phyloP scores from a whole-genome alignment of 1,140 invertebrate species.

The Drosophila saltans region DNA sequence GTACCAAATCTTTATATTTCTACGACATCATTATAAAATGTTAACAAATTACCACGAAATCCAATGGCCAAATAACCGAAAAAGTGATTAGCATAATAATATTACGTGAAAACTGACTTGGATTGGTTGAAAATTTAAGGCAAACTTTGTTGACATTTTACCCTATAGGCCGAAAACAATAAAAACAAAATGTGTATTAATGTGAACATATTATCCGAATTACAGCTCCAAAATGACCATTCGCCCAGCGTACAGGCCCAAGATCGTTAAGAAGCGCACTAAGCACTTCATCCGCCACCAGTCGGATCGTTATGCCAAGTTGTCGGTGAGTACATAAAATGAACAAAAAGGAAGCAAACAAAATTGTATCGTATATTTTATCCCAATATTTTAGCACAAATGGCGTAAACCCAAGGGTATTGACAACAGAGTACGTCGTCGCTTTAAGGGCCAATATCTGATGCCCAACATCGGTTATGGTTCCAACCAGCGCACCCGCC shows the following conservation, averaged over 20 bases:
- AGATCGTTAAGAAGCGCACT: constrained; percentile 97
- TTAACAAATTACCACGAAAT: constrained; percentile 22
- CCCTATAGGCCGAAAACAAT: not conserved
- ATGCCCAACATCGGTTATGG: constrained; percentile 99
- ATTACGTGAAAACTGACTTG: not conserved
- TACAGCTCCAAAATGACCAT: constrained; percentile 89
- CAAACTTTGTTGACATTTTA: constrained; percentile 62
- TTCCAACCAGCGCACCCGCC: constrained; percentile 95
- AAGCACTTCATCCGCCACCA: constrained; percentile 99
- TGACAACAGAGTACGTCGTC: constrained; percentile 98
- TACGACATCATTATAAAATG: constrained; percentile 33
- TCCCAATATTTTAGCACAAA: constrained; percentile 83
- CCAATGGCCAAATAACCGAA: not conserved
- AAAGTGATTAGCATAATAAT: constrained; percentile 23
- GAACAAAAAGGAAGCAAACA: not conserved
- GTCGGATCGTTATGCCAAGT: constrained; percentile 97
- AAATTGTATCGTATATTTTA: not conserved
- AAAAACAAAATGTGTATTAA: constrained; percentile 23
- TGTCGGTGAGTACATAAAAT: constrained; percentile 88
- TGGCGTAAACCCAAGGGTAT: constrained; percentile 93
- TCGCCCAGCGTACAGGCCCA: constrained; percentile 93
- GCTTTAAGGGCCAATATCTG: constrained; percentile 99
- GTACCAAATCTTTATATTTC: constrained; percentile 55
- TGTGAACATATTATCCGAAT: constrained; percentile 28
- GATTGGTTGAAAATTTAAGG: not conserved